Evolutionary conservation across 2,888 invertebrate genomes (phyloP), one percentile per base, ranked within the genome.

Genomic region (Drosophila multiciliata): DNA sequence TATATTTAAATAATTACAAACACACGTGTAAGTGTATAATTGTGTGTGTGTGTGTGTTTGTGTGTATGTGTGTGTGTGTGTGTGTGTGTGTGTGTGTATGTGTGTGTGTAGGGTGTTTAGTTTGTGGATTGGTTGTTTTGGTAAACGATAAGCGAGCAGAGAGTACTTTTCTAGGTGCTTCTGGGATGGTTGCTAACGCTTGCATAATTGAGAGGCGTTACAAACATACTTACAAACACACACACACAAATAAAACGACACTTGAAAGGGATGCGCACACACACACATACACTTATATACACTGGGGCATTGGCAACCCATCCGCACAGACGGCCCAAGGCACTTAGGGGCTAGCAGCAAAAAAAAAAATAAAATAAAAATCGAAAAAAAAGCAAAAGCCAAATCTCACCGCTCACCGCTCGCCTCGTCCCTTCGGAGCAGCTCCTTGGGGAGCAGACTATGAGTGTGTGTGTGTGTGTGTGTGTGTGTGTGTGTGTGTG

Each of bases 191-290:
- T 82, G 79, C 75, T 75, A 78, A 80, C 59, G 82, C 57, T 71
- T 78, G 80, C 78, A 71, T 66, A 82, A 78, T 82, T 82, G 82
- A 78, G 79, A 73, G 70, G 58, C 73, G 64, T 66, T 54, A 65
- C 75, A 63, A 52, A 59, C 20, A 45, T 4, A 45, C 15, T 20
- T 20, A 53, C 49, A 59, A 42, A 63, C 42, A 66, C 35, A 62
- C 55, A 78, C 71, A 79, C 75, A 7, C 48, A 45, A 2, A 23
- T 20, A 33, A 66, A 79, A 71, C 65, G 72, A 66, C 67, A 82
- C 71, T 80, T 72, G 71, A 75, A 80, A 72, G 69, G 72, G 71
- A 72, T 76, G 61, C 61, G 48, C 40, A 42, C 45, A 36, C 52
- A 45, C 45, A 61, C 57, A 70, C 38, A 63, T 40, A 68, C 33